phyloP scores from a whole-genome alignment of 2,113 vertebrate genomes.

The Dendropsophus ebraccatus region DNA sequence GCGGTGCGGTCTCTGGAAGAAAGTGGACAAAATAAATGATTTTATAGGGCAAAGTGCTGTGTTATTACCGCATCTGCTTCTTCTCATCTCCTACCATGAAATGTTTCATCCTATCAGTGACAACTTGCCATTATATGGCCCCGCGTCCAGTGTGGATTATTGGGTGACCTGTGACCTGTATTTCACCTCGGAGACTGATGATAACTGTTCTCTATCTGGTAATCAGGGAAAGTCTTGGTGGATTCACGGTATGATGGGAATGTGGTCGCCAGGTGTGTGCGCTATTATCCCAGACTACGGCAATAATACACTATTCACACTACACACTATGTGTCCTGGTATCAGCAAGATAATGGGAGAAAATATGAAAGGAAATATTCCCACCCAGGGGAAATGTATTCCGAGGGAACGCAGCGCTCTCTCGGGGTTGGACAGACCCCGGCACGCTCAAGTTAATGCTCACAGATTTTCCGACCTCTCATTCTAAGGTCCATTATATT shows the following conservation, averaged over 20 bases:
- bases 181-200: neutral
- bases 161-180: neutral
- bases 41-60: neutral
- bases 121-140: neutral
- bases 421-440: too few relatives aligned
- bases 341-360: too few relatives aligned
- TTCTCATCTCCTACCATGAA: neutral
- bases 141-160: neutral
- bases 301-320: too few relatives aligned
- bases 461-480: too few relatives aligned
- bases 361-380: too few relatives aligned
- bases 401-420: too few relatives aligned
- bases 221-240: neutral
- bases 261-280: neutral
- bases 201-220: conserved; percentile 6
- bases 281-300: neutral
- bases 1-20: too few relatives aligned
- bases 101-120: neutral
- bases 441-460: too few relatives aligned
- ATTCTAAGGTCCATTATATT: too few relatives aligned
- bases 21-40: neutral
- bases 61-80: neutral
- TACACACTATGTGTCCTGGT: too few relatives aligned
- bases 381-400: too few relatives aligned
- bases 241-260: neutral